Conservation (phyloP, 1,140 invertebrate species). For the Cyclina sinensis region DNA sequence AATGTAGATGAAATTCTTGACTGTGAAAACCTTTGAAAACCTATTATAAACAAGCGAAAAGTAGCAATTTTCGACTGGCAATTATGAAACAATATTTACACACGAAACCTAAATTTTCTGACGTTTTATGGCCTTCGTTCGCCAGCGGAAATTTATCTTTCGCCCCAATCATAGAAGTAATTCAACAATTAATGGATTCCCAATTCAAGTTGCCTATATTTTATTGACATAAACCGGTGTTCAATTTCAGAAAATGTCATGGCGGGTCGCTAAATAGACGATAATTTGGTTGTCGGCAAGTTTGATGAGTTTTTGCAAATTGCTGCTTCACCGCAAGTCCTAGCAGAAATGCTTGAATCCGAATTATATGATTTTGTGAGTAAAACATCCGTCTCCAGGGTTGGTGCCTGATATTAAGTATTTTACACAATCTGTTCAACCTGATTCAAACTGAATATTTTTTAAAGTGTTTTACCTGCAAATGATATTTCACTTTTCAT, state of each 20-base stretch:
- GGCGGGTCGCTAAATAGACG: slow-evolving; percentile 51
- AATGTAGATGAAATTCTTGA: slow-evolving; percentile 14
- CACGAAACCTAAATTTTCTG: slow-evolving; percentile 29
- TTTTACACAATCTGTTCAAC: too few relatives aligned
- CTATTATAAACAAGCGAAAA: slow-evolving; percentile 56
- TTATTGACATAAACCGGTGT: slow-evolving; percentile 66
- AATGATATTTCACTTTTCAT: too few relatives aligned
- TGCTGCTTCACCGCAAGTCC: not conserved
- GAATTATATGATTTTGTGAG: not conserved
- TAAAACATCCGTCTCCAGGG: not conserved
- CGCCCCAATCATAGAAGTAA: slow-evolving; percentile 37
- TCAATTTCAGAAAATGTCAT: slow-evolving; percentile 64
- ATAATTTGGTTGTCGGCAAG: slow-evolving; percentile 44
- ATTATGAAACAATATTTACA: slow-evolving; percentile 64
- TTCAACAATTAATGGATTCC: slow-evolving; percentile 63
- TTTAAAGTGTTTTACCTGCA: too few relatives aligned
- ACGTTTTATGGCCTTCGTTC: slow-evolving; percentile 18
- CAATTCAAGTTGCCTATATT: slow-evolving; percentile 65
- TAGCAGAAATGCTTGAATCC: not conserved
- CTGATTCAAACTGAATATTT: too few relatives aligned
- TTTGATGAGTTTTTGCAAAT: slow-evolving; percentile 53
- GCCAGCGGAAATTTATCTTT: slow-evolving; percentile 63
- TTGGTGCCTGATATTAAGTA: too few relatives aligned
- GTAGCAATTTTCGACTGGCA: slow-evolving; percentile 50
- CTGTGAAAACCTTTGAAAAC: slow-evolving; percentile 50